These are phyloP conservation scores for Clitarchus hookeri DNA, from an alignment of 2,888 invertebrate genomes.

Conservation along the genomic window DNA sequence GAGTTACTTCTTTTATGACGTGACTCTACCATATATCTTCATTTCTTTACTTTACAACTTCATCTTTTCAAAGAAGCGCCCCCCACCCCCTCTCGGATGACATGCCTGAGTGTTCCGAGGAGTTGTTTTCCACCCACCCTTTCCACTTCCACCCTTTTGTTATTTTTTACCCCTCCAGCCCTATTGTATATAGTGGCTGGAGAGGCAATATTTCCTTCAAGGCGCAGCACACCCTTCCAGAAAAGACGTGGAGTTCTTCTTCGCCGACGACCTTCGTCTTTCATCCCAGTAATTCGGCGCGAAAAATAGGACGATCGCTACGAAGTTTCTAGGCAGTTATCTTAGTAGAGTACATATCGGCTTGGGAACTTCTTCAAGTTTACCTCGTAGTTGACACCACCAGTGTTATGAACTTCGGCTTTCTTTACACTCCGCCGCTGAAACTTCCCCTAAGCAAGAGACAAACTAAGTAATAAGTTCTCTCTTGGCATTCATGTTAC, in stretches of 20 bases:
- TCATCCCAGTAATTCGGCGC: not conserved
- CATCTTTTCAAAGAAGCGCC: not conserved
- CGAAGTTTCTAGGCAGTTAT: not conserved
- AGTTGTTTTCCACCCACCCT: conserved; percentile 6
- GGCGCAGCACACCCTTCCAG: not conserved
- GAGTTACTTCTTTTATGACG: conserved; percentile 10
- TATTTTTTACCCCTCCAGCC: not conserved
- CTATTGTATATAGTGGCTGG: not conserved
- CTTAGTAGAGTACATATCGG: not conserved
- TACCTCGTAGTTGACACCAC: not conserved
- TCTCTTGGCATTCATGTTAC: too few species aligned
- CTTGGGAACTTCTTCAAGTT: not conserved
- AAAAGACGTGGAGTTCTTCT: not conserved
- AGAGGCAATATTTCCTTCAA: conserved; percentile 30
- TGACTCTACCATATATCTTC: not conserved
- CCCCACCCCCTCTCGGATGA: not conserved
- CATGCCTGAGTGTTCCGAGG: not conserved
- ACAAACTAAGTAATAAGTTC: too few species aligned
- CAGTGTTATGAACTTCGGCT: not conserved
- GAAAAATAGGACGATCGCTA: not conserved
- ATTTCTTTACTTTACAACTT: not conserved
- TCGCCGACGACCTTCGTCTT: not conserved
- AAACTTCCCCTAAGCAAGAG: not conserved
- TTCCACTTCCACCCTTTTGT: not conserved
- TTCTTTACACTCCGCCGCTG: not conserved